These are phyloP conservation scores for Rhyacophila brunnea DNA, from an alignment of 1,140 invertebrate genomes.

Conservation along the genomic window DNA sequence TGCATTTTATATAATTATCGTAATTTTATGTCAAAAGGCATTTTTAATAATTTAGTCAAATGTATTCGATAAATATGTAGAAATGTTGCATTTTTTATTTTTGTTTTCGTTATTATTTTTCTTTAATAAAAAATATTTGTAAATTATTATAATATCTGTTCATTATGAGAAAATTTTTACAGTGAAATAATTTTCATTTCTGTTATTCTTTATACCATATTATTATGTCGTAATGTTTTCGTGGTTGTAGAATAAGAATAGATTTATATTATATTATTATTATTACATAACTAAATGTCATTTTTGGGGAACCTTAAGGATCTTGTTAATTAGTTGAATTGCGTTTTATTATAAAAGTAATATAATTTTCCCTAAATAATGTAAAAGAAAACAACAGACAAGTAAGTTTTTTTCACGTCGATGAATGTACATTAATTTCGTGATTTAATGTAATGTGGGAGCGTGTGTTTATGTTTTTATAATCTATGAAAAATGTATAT, in stretches of 20 bases:
- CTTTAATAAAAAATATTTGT: constrained; percentile 30
- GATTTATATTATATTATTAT: constrained; percentile 10
- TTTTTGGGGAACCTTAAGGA: constrained; percentile 13
- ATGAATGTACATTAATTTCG: too few species aligned
- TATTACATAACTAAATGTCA: neutral
- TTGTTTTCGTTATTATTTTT: constrained; percentile 34
- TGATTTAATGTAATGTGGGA: neutral
- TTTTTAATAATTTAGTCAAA: constrained; percentile 33
- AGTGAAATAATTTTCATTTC: constrained; percentile 27
- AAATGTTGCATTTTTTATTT: constrained; percentile 22
- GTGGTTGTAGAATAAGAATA: constrained; percentile 21
- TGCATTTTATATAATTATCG: constrained; percentile 13
- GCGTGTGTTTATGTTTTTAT: constrained; percentile 15
- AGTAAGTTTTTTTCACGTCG: too few species aligned
- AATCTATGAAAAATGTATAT: neutral
- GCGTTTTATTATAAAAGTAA: constrained; percentile 7
- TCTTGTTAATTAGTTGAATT: constrained; percentile 33
- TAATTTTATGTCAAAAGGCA: constrained; percentile 19
- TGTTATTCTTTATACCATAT: constrained; percentile 29
- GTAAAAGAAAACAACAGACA: neutral
- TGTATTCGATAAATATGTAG: constrained; percentile 32
- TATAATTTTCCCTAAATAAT: neutral
- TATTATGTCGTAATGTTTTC: constrained; percentile 25
- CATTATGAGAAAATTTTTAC: constrained; percentile 27
- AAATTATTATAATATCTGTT: constrained; percentile 33